Evolutionary conservation across 2,113 vertebrate genomes (phyloP).

Genomic region (Corythornis cristatus): DNA sequence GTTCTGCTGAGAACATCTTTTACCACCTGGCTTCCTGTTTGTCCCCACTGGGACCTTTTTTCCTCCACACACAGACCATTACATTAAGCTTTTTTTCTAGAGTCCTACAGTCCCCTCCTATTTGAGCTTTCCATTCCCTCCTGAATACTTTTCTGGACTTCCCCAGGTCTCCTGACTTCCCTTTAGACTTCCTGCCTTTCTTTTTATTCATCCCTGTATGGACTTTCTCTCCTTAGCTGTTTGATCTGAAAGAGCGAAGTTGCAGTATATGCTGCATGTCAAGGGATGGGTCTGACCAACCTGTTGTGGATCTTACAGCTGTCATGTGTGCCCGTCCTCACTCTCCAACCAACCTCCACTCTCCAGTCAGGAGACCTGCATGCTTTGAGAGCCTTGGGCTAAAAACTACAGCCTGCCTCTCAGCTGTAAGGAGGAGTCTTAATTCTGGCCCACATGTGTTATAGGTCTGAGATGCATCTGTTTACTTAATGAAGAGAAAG

Average conservation of each 20-base stretch:
- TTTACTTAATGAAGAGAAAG: not conserved
- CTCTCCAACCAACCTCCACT: not conserved
- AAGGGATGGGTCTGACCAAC: not conserved
- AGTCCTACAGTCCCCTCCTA: not conserved
- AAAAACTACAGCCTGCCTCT: not conserved
- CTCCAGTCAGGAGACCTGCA: not conserved
- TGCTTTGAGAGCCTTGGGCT: not conserved
- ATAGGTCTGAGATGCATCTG: not conserved
- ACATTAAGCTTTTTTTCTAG: not conserved
- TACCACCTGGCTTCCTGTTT: not conserved
- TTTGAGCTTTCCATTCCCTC: not conserved
- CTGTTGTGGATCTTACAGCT: not conserved
- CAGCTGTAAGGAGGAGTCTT: not conserved
- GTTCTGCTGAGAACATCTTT: not conserved
- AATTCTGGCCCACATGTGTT: rapidly evolving
- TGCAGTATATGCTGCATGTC: not conserved
- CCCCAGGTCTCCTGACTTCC: not conserved
- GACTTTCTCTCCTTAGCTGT: not conserved
- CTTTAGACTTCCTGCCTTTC: not conserved
- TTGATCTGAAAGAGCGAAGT: not conserved
- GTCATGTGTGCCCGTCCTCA: not conserved
- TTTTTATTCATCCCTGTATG: not conserved
- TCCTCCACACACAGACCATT: too few relatives aligned
- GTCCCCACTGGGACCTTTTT: not conserved
- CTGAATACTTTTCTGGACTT: not conserved